These are phyloP conservation scores for Drosophila pseudotakahashii DNA, from an alignment of 2,888 invertebrate species.

Conservation along the genomic window DNA sequence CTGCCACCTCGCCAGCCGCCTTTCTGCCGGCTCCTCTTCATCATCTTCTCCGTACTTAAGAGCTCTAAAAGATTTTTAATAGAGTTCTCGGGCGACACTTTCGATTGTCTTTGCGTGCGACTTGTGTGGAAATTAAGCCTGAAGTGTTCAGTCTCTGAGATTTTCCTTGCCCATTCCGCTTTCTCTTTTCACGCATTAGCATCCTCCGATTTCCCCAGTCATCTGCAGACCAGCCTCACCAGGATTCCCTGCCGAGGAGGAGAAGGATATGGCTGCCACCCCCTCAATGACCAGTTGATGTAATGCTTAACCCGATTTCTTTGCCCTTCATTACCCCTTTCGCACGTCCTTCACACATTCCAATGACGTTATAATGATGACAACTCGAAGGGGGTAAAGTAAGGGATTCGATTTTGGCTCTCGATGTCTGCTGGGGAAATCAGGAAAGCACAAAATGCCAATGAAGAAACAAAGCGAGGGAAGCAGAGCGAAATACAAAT, in stretches of 20 bases:
- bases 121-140: conserved; percentile 78
- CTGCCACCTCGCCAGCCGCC: conserved; percentile 13
- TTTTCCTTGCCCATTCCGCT: conserved; percentile 5
- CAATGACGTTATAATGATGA: conserved; percentile 71
- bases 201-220: conserved; percentile 5
- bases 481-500: conserved; percentile 65
- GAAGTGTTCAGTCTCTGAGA: conserved; percentile 52
- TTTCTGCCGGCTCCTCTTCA: conserved; percentile 47
- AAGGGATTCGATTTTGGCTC: conserved; percentile 44
- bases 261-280: conserved; percentile 18
- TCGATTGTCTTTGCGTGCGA: conserved; percentile 80
- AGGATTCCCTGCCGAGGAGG: background rate
- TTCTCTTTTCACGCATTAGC: conserved; percentile 3
- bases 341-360: conserved; percentile 37
- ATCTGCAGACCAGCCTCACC: conserved; percentile 2
- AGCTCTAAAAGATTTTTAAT: conserved; percentile 81
- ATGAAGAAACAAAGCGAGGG: conserved; percentile 49
- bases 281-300: conserved; percentile 42
- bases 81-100: conserved; percentile 82
- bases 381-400: conserved; percentile 58
- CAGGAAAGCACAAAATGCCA: conserved; percentile 47
- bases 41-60: conserved; percentile 64
- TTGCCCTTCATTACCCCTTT: conserved; percentile 26
- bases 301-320: conserved; percentile 23
- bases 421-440: conserved; percentile 36